phyloP scores from a whole-genome alignment of 2,797 vertebrate species.

The Bradypodion ventrale region DNA sequence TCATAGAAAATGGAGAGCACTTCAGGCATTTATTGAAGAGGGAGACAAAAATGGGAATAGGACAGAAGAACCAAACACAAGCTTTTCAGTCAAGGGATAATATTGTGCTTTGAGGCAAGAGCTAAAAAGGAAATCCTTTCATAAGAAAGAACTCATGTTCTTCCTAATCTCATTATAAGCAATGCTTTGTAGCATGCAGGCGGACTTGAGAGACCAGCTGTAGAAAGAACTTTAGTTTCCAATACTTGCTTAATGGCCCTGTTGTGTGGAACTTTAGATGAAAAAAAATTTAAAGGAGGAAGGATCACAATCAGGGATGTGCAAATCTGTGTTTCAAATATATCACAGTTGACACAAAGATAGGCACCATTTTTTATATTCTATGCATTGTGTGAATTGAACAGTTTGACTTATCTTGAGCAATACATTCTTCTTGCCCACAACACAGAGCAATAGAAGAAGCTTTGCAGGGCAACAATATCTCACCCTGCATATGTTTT shows the following conservation, averaged over 20 bases:
- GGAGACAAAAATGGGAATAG: background rate
- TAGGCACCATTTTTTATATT: background rate
- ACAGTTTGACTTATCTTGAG: background rate
- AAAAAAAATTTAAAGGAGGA: background rate
- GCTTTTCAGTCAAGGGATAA: background rate
- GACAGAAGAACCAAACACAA: background rate
- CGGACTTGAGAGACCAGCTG: background rate
- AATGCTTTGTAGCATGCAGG: background rate
- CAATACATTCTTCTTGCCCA: background rate
- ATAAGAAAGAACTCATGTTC: slow-evolving; percentile 10
- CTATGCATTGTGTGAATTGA: background rate
- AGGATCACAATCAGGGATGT: background rate
- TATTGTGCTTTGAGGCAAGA: slow-evolving; percentile 16
- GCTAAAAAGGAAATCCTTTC: slow-evolving; percentile 19
- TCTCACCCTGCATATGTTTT: background rate
- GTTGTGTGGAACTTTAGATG: background rate
- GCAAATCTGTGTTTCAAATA: background rate
- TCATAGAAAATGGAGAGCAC: slow-evolving; percentile 10
- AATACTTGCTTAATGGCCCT: background rate
- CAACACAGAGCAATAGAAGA: background rate
- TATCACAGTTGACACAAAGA: background rate
- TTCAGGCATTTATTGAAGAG: slow-evolving; percentile 7
- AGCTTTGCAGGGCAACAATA: background rate
- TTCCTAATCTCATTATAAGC: slow-evolving; percentile 23
- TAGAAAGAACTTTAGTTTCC: background rate